These are phyloP conservation scores for Leuciscus idus DNA, from an alignment of 2,113 vertebrate genomes.

Conservation along the genomic window DNA sequence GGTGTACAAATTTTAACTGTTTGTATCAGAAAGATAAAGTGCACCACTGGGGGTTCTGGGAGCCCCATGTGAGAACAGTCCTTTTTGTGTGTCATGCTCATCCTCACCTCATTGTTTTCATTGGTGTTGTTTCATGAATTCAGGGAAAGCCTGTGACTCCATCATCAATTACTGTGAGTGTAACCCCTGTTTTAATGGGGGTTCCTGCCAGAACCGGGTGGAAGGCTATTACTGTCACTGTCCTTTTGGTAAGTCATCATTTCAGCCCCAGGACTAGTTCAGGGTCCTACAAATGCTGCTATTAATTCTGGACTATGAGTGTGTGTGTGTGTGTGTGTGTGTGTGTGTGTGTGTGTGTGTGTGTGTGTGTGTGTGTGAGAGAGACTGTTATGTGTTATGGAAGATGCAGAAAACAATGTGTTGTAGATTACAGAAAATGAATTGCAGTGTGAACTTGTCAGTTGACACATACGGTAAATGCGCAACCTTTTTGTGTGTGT, in stretches of 20 bases:
- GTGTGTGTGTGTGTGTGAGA: not conserved
- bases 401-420: slow-evolving; percentile 50
- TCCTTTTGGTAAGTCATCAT: slow-evolving; percentile 89
- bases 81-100: slow-evolving; percentile 67
- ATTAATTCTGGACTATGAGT: slow-evolving; percentile 48
- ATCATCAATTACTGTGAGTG: slow-evolving; percentile 97
- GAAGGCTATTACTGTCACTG: slow-evolving; percentile 96
- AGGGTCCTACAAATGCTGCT: slow-evolving; percentile 50
- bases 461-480: not conserved
- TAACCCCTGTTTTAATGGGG: slow-evolving; percentile 97
- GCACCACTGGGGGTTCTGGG: slow-evolving; percentile 52
- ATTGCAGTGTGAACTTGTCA: slow-evolving; percentile 17
- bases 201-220: slow-evolving; percentile 92
- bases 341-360: too few species aligned
- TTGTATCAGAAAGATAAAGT: slow-evolving; percentile 61
- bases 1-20: slow-evolving; percentile 57
- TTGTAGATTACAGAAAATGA: slow-evolving; percentile 22
- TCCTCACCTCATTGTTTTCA: slow-evolving; percentile 75
- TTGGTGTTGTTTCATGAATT: slow-evolving; percentile 82
- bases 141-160: slow-evolving; percentile 94
- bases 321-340: too few species aligned
- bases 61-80: slow-evolving; percentile 31
- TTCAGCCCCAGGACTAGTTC: slow-evolving; percentile 48
- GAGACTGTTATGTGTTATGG: slow-evolving; percentile 5
- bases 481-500: not conserved